These are phyloP conservation scores for Caradrina clavipalpis DNA, from an alignment of 2,888 invertebrate genomes.

Conservation along the genomic window DNA sequence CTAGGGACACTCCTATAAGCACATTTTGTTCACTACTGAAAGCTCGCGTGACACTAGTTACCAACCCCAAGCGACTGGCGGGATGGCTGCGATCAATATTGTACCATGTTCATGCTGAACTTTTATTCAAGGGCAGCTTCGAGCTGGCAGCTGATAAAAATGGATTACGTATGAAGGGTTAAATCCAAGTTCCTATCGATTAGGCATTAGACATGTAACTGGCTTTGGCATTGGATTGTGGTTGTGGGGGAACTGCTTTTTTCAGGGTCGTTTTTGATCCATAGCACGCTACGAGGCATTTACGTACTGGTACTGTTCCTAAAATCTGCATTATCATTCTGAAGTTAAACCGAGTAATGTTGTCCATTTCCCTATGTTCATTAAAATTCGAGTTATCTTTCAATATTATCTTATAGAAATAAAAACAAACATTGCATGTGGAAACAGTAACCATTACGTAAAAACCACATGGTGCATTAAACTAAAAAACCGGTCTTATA, in stretches of 20 bases:
- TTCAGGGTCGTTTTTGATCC: conserved; percentile 2
- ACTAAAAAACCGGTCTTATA: conserved; percentile 36
- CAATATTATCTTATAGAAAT: neutral
- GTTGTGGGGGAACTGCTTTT: conserved; percentile 18
- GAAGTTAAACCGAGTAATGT: neutral
- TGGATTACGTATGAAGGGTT: conserved; percentile 50
- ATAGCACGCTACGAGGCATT: neutral
- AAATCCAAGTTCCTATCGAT: conserved; percentile 42
- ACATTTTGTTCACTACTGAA: conserved; percentile 72
- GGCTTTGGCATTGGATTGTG: conserved; percentile 11
- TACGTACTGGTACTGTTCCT: neutral
- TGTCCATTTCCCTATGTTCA: neutral
- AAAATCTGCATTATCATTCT: neutral
- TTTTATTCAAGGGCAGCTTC: conserved; percentile 75
- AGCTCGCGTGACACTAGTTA: conserved; percentile 82
- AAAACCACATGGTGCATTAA: conserved; percentile 24
- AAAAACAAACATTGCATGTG: conserved; percentile 6
- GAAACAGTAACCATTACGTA: conserved; percentile 18
- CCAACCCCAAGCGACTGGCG: conserved; percentile 61
- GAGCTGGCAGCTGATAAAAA: conserved; percentile 55
- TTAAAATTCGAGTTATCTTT: neutral
- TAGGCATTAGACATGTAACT: conserved; percentile 19
- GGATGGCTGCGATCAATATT: conserved; percentile 79
- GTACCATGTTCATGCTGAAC: conserved; percentile 69
- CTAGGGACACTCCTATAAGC: conserved; percentile 74